These are phyloP conservation scores for Spheniscus humboldti DNA, from an alignment of 2,797 vertebrate genomes.

Conservation along the genomic window DNA sequence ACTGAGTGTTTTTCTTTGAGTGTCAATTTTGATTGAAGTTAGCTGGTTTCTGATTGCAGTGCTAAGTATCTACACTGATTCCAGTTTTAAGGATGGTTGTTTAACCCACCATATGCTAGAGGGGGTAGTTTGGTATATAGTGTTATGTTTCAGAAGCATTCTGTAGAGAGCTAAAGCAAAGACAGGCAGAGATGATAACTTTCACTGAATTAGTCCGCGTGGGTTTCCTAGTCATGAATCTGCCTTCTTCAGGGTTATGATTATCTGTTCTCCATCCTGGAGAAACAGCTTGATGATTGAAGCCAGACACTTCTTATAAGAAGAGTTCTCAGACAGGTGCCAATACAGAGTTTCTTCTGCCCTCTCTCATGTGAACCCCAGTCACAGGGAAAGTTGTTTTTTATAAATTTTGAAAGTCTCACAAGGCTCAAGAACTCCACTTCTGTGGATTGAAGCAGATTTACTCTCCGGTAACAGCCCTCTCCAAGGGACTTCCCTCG, in stretches of 20 bases:
- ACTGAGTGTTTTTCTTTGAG: background rate
- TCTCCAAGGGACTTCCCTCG: background rate
- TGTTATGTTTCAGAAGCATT: background rate
- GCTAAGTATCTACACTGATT: background rate
- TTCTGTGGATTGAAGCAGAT: background rate
- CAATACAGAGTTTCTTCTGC: background rate
- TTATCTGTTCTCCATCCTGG: background rate
- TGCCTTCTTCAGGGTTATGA: background rate
- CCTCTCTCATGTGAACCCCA: background rate
- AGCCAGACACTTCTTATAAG: background rate
- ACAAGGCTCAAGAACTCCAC: background rate
- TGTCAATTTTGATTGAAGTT: background rate
- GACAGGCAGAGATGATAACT: background rate
- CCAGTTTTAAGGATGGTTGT: background rate
- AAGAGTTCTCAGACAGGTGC: background rate
- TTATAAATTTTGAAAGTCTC: background rate
- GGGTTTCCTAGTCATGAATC: background rate
- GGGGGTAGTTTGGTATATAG: background rate
- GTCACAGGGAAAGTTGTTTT: background rate
- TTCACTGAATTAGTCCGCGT: background rate
- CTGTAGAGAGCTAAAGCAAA: background rate
- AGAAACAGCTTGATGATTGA: background rate
- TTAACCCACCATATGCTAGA: background rate
- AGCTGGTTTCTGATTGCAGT: background rate
- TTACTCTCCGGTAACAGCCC: background rate